Evolutionary conservation across 2,113 vertebrate species (phyloP).

Genomic region (Mirza zaza): DNA sequence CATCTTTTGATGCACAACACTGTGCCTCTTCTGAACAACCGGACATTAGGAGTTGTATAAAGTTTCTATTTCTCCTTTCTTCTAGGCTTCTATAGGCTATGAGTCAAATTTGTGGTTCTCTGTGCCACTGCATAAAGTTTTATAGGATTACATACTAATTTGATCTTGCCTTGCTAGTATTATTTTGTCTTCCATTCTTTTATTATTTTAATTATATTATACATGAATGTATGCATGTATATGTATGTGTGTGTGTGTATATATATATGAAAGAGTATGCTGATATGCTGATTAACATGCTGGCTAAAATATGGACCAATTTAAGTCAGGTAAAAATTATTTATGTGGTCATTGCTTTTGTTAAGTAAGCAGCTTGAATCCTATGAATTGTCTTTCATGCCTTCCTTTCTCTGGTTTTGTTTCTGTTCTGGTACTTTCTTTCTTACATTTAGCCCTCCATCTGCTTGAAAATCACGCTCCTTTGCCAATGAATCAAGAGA

Average conservation of each 20-base stretch:
- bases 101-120: background rate
- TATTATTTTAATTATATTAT: background rate
- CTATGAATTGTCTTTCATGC: background rate
- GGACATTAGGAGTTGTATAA: background rate
- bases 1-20: no score
- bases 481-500: background rate
- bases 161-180: background rate
- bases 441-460: background rate
- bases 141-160: background rate
- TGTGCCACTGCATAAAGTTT: background rate
- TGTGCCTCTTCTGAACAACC: background rate
- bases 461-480: background rate
- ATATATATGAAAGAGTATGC: background rate
- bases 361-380: background rate
- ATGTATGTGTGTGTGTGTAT: background rate
- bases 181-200: background rate
- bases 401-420: background rate
- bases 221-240: background rate
- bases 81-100: background rate
- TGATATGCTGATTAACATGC: background rate
- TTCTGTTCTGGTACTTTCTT: background rate
- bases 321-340: background rate
- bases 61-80: background rate
- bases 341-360: background rate
- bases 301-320: background rate